Evolutionary conservation across 2,888 invertebrate species (phyloP), one percentile per base, ranked within the genome.

Genomic region (Andrena dorsata): DNA sequence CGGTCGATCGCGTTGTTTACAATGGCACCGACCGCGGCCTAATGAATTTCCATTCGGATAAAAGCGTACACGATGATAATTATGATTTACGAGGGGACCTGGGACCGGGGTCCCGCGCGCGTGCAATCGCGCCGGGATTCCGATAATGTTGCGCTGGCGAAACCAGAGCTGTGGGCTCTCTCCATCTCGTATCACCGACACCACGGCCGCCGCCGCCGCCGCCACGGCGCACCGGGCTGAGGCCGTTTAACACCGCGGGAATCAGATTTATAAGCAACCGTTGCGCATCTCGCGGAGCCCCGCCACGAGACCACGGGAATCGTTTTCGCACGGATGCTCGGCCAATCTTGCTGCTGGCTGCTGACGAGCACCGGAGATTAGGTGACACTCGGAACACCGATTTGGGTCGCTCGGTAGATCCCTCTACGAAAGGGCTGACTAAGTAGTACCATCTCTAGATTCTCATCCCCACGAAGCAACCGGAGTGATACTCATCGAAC

Each of bases 11-110:
- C 77, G 90, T 89, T 90, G 91, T 91, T 92, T 91, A 90, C 91
- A 90, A 91, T 92, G 85, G 41, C 89, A 84, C 85, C 86, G 84
- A 86, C 88, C 89, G 88, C 56, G 90, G 90, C 87, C 86, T 89
- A 89, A 91, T 91, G 89, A 90, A 91, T 91, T 91, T 92, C 89
- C 90, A 92, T 92, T 90, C 88, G 91, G 90, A 91, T 91, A 90
- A 89, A 92, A 91, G 88, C 85, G 81, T 74, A 78, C 80, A 80
- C 86, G 81, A 85, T 86, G 88, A 86, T 88, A 88, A 88, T 88
- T 88, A 86, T 85, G 88, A 88, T 88, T 88, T 86, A 88, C 81
- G 80, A 58, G 70, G 80, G 68, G 69, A 66, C 63, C 71, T 20
- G 28, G 41, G 28, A 58, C 13, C 70, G 58, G 35, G 60, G 51